These are phyloP conservation scores for Neoascia interrupta DNA, from an alignment of 2,888 invertebrate genomes.

Conservation along the genomic window DNA sequence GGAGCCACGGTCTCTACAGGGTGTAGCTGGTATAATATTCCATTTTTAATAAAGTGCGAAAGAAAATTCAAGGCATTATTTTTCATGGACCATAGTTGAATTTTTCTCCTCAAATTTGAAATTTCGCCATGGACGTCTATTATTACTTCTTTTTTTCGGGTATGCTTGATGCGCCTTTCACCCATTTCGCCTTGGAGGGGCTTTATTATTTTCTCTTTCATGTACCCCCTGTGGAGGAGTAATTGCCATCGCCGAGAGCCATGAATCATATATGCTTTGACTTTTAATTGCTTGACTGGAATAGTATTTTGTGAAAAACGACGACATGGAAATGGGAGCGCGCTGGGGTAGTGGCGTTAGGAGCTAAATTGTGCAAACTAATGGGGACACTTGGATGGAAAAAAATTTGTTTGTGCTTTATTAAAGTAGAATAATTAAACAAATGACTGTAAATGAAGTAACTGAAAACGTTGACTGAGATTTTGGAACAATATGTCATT, in stretches of 20 bases:
- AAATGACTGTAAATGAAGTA: background rate
- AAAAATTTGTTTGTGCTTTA: background rate
- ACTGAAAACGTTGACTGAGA: background rate
- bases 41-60: conserved; percentile 21
- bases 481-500: conserved; percentile 1
- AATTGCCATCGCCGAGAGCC: conserved; percentile 7
- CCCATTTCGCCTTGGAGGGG: conserved; percentile 12
- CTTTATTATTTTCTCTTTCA: conserved; percentile 10
- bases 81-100: conserved; percentile 8
- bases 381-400: conserved; percentile 10
- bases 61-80: conserved; percentile 14
- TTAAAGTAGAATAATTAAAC: conserved; percentile 16
- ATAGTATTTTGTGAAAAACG: conserved; percentile 3
- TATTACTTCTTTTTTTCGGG: background rate
- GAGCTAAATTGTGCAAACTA: conserved; percentile 13
- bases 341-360: background rate
- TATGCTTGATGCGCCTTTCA: background rate
- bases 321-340: background rate
- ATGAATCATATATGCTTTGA: conserved; percentile 19
- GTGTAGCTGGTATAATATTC: conserved; percentile 2
- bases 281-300: conserved; percentile 23
- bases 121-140: conserved; percentile 1
- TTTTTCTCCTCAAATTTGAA: conserved; percentile 2
- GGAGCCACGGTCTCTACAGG: background rate
- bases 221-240: background rate